Conservation (phyloP, 2,888 invertebrate genomes). For the Zaprionus bogoriensis region DNA sequence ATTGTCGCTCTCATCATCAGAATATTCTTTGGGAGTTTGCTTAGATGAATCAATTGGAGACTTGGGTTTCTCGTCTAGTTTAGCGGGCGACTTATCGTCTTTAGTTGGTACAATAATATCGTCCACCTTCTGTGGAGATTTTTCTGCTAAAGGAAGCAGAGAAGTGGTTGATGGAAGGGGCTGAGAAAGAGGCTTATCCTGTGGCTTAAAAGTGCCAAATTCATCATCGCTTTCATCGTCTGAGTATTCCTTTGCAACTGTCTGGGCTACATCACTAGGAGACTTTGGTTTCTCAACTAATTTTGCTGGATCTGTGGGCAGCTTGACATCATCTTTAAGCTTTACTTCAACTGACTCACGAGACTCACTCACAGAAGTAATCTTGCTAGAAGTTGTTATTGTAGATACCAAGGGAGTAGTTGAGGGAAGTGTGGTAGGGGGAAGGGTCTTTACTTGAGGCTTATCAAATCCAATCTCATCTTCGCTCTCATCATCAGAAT, state of each 20-base stretch:
- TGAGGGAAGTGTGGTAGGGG: too few species aligned
- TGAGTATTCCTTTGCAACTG: background rate
- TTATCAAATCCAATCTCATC: slow-evolving; percentile 2
- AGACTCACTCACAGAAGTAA: slow-evolving; percentile 4
- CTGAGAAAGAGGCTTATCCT: background rate
- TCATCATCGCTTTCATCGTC: slow-evolving; percentile 12
- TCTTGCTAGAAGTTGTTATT: background rate
- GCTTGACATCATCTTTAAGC: background rate
- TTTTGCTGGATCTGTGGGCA: background rate
- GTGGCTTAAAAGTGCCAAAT: background rate
- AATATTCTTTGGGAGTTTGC: background rate
- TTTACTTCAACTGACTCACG: slow-evolving; percentile 4
- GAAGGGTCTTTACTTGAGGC: background rate
- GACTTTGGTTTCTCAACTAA: background rate
- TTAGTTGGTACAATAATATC: slow-evolving; percentile 2
- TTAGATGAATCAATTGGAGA: slow-evolving; percentile 7
- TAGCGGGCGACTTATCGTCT: slow-evolving; percentile 1
- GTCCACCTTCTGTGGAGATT: background rate
- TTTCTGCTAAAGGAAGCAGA: background rate
- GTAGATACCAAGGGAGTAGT: background rate
- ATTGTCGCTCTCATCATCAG: slow-evolving; percentile 2
- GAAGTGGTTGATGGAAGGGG: background rate
- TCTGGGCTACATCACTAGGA: background rate
- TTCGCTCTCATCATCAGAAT: slow-evolving; percentile 12
- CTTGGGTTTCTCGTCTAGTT: slow-evolving; percentile 10